A percentile compares a stretch with the other conserved stretches of the same genome.
Evolutionary conservation across 2,888 invertebrate genomes (phyloP).

Genomic region (Pristionchus entomophagus): DNA sequence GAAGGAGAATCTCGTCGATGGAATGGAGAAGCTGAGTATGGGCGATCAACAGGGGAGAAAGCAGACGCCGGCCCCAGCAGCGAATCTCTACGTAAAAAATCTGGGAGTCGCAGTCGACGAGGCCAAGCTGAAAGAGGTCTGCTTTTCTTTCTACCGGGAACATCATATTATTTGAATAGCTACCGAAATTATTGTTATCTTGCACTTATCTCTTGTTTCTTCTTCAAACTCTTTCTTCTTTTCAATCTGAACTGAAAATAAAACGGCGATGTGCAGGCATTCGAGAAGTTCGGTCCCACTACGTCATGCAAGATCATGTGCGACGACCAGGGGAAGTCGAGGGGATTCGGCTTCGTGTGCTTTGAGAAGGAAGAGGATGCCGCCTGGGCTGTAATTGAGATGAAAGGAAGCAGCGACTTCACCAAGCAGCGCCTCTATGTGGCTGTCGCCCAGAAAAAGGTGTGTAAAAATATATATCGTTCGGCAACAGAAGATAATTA

Average conservation of each 20-base stretch:
- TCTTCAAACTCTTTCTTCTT: no score
- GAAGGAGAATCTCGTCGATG: constrained; percentile 90
- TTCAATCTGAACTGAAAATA: no score
- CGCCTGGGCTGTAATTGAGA: constrained; percentile 98
- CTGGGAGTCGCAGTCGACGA: constrained; percentile 98
- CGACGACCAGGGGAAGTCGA: constrained; percentile 85
- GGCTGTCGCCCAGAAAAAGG: constrained; percentile 95
- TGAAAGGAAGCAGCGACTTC: constrained; percentile 96
- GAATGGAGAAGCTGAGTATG: constrained; percentile 64
- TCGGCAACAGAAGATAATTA: no score
- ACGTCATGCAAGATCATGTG: constrained; percentile 98
- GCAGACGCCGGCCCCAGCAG: no score
- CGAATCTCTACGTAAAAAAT: constrained; percentile 99
- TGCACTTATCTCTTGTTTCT: no score
- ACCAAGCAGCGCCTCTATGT: constrained; percentile 99
- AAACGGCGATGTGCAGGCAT: no score
- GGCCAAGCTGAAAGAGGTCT: constrained; percentile 94
- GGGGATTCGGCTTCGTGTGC: constrained; percentile 98
- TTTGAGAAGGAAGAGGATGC: constrained; percentile 98
- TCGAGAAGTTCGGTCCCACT: constrained; percentile 95
- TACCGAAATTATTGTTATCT: no score
- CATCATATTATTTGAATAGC: no score
- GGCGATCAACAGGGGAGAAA: no score
- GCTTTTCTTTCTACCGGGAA: no score
- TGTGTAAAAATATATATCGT: no score